These are phyloP conservation scores for Mizuhopecten yessoensis DNA, from an alignment of 1,140 invertebrate species.

Conservation along the genomic window DNA sequence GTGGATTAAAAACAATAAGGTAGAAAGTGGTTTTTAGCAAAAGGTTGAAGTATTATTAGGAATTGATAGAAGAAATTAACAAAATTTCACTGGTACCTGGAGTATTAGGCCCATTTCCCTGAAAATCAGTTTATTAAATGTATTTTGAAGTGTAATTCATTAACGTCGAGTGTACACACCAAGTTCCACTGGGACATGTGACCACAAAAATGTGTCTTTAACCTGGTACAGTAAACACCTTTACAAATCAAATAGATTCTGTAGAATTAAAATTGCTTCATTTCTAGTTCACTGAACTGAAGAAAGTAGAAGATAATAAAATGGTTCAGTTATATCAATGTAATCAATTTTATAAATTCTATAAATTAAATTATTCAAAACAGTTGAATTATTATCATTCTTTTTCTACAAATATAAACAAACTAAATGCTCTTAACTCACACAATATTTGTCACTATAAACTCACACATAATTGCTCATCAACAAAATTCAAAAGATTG, in stretches of 20 bases:
- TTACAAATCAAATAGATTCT: too few species aligned
- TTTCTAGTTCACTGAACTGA: too few species aligned
- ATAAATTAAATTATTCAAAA: too few species aligned
- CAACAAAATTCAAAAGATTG: not conserved
- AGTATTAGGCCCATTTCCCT: not conserved
- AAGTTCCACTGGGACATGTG: conserved; percentile 10
- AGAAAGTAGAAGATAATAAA: too few species aligned
- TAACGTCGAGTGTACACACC: not conserved
- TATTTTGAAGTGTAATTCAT: too few species aligned
- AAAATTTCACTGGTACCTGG: conserved; percentile 24
- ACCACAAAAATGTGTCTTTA: not conserved
- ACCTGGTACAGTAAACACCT: too few species aligned
- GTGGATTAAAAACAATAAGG: conserved; percentile 28
- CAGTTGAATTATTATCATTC: too few species aligned
- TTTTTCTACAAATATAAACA: not conserved
- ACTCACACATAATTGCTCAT: too few species aligned
- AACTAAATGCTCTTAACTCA: not conserved
- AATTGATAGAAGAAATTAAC: not conserved
- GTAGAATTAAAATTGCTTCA: too few species aligned
- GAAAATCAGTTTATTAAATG: not conserved
- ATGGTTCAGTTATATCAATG: too few species aligned
- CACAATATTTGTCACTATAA: not conserved
- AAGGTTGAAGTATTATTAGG: not conserved
- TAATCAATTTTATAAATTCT: too few species aligned
- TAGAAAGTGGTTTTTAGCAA: conserved; percentile 10